phyloP scores from a whole-genome alignment of 1,140 invertebrate species.

The Ylistrum balloti region DNA sequence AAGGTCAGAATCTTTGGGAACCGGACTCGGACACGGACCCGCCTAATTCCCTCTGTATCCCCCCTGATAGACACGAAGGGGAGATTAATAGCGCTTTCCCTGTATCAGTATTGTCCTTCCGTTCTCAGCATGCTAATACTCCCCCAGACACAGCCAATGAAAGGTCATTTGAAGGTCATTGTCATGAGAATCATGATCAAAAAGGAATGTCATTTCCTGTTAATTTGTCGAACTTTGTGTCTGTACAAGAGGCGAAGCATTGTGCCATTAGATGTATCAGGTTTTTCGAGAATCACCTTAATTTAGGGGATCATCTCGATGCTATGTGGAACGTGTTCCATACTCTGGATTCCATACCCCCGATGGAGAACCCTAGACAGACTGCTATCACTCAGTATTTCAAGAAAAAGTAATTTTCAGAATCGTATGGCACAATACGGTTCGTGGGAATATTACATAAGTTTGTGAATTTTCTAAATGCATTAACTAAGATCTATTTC shows the following conservation, averaged over 20 bases:
- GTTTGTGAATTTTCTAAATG: no score
- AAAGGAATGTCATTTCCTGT: neutral
- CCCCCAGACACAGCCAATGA: neutral
- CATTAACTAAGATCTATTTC: no score
- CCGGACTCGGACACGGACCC: neutral
- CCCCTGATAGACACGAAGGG: neutral
- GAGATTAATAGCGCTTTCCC: no score
- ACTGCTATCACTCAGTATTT: neutral
- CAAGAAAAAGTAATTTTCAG: neutral
- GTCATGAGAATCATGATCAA: neutral
- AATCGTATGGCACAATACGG: no score
- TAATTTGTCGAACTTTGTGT: conserved; percentile 14
- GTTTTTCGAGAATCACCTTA: neutral
- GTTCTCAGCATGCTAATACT: neutral
- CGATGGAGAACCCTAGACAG: neutral
- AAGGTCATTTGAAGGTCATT: no score
- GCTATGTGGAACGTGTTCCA: conserved; percentile 1
- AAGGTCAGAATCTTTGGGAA: neutral
- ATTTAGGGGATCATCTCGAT: neutral
- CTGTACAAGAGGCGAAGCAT: conserved; percentile 14
- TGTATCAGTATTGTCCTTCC: no score
- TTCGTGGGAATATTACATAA: no score
- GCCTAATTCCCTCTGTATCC: neutral
- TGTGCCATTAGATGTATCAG: conserved; percentile 1
- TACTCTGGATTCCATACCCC: neutral